These are phyloP conservation scores for Fukomys damarensis DNA, from an alignment of 2,113 vertebrate genomes.

Conservation along the genomic window DNA sequence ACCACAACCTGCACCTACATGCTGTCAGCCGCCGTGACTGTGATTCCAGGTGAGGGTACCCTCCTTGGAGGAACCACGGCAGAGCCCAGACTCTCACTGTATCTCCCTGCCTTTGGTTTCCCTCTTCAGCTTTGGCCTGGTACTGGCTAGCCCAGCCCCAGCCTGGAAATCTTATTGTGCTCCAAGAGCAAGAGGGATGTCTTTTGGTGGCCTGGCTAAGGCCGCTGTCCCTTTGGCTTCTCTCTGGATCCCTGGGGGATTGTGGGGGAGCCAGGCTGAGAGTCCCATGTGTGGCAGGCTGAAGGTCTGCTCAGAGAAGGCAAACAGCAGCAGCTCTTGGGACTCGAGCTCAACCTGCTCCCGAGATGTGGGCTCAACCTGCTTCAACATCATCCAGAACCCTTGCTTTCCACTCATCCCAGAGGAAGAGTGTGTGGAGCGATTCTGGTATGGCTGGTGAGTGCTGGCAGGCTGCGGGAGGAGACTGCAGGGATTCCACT, in stretches of 20 bases:
- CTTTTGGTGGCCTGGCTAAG: neutral
- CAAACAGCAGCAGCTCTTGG: slow-evolving; percentile 91
- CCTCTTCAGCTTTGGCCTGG: neutral
- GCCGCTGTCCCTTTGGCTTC: neutral
- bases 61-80: neutral
- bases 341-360: slow-evolving; percentile 94
- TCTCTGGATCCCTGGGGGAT: slow-evolving; percentile 39
- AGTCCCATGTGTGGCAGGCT: slow-evolving; percentile 84
- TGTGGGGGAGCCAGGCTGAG: slow-evolving; percentile 32
- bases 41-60: slow-evolving; percentile 88
- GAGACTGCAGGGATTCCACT: neutral
- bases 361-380: slow-evolving; percentile 91
- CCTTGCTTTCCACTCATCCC: slow-evolving; percentile 93
- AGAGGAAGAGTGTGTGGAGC: slow-evolving; percentile 92
- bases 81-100: neutral
- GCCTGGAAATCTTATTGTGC: neutral
- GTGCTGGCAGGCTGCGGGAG: slow-evolving; percentile 72
- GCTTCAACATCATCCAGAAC: slow-evolving; percentile 93
- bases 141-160: neutral
- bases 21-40: slow-evolving; percentile 95
- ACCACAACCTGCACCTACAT: slow-evolving; percentile 94
- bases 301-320: slow-evolving; percentile 89
- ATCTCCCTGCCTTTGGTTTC: neutral
- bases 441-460: slow-evolving; percentile 95
- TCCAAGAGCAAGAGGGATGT: neutral